Conservation (phyloP, 1,140 invertebrate genomes). For the Diploscapter pachys region DNA sequence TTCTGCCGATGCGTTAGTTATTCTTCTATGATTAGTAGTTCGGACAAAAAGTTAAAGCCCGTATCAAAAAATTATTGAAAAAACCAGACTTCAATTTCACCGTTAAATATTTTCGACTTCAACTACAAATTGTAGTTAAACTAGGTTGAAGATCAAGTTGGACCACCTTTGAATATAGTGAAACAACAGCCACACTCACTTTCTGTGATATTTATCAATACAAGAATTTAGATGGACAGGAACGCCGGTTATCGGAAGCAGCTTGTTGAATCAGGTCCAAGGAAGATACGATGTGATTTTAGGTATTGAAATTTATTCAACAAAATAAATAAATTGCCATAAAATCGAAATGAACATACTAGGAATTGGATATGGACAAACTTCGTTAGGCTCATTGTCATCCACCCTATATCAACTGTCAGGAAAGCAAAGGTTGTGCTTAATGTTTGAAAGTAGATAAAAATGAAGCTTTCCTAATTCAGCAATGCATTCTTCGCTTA, state of each 20-base stretch:
- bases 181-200: background rate
- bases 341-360: background rate
- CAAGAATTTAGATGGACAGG: conserved; percentile 13
- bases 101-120: too few species aligned
- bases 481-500: conserved; percentile 19
- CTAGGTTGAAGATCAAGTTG: too few species aligned
- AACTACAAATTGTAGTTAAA: too few species aligned
- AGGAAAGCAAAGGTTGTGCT: conserved; percentile 12
- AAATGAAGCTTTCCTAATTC: background rate
- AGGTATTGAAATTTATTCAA: background rate
- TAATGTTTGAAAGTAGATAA: background rate
- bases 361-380: background rate
- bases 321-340: background rate
- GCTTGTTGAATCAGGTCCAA: conserved; percentile 20
- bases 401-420: conserved; percentile 14
- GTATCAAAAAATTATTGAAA: conserved; percentile 18
- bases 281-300: conserved; percentile 21
- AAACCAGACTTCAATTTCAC: too few species aligned
- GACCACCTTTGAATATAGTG: too few species aligned
- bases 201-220: background rate
- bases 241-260: conserved; percentile 8
- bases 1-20: conserved; percentile 4
- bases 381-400: background rate
- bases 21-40: background rate
- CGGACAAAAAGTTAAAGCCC: conserved; percentile 5